Evolutionary conservation across 1,140 invertebrate genomes (phyloP).

Genomic region (Glossosoma conforme): DNA sequence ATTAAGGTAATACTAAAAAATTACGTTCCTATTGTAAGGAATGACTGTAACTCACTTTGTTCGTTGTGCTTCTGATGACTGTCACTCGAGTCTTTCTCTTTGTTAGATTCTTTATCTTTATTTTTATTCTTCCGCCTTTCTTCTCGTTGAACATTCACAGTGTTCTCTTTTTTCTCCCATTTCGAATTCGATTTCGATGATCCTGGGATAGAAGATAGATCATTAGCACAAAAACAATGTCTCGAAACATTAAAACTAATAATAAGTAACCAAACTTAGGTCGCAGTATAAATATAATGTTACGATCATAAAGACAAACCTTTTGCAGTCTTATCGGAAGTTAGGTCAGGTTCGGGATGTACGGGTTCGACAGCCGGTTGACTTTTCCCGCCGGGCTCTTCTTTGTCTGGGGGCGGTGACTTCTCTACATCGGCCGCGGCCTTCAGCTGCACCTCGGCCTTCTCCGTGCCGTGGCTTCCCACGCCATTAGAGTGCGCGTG

Average conservation of each 20-base stretch:
- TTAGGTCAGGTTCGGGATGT: constrained; percentile 34
- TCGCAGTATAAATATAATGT: no score
- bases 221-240: background rate
- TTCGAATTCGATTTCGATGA: constrained; percentile 37
- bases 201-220: constrained; percentile 6
- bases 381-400: background rate
- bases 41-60: constrained; percentile 19
- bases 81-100: constrained; percentile 19
- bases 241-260: background rate
- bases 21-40: no score
- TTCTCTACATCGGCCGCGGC: background rate
- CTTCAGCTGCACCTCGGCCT: background rate
- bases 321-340: constrained; percentile 11
- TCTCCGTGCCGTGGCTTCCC: constrained; percentile 24
- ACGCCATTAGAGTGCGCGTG: constrained; percentile 38
- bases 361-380: constrained; percentile 14
- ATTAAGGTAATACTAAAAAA: no score
- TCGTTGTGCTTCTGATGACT: constrained; percentile 25
- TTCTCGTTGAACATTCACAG: constrained; percentile 55
- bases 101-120: constrained; percentile 40
- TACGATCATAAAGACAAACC: constrained; percentile 1
- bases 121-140: constrained; percentile 54
- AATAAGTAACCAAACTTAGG: no score
- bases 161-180: constrained; percentile 50
- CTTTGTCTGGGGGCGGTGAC: background rate